These are phyloP conservation scores for Zoanthus solanderi DNA, from an alignment of 92 coral and sea anemone genomes.

Conservation along the genomic window DNA sequence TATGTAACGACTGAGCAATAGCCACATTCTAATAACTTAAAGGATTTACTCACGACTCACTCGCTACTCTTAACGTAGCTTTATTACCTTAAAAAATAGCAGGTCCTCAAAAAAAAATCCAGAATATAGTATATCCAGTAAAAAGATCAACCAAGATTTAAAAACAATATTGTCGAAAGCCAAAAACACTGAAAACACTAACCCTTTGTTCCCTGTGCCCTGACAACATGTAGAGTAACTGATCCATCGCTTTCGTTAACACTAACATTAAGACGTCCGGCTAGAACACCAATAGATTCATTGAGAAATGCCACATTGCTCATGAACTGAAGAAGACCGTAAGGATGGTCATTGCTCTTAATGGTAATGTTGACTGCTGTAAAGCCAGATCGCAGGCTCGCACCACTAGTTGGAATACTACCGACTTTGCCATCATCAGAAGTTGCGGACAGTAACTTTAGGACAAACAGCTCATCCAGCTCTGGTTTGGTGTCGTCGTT, in stretches of 20 bases:
- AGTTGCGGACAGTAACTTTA: conserved; percentile 75
- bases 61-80: no score
- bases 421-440: conserved; percentile 76
- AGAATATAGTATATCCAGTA: no score
- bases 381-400: conserved; percentile 76
- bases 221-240: conserved; percentile 69
- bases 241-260: conserved; percentile 82
- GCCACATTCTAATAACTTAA: no score
- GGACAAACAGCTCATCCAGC: conserved; percentile 73
- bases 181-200: neutral
- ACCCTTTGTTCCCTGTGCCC: conserved; percentile 94
- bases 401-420: conserved; percentile 94
- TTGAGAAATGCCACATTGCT: conserved; percentile 63
- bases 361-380: conserved; percentile 88
- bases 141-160: no score
- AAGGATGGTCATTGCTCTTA: conserved; percentile 79
- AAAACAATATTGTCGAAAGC: neutral
- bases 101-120: no score
- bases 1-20: no score
- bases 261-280: conserved; percentile 61
- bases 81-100: no score
- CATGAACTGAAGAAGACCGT: conserved; percentile 94
- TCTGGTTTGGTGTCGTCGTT: conserved; percentile 84
- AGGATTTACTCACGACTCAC: no score
- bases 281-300: conserved; percentile 67